Percentiles rank a stretch among this genome's conserved stretches.
Conservation (phyloP, 2,797 vertebrate genomes). For the Sardinella longiceps region DNA sequence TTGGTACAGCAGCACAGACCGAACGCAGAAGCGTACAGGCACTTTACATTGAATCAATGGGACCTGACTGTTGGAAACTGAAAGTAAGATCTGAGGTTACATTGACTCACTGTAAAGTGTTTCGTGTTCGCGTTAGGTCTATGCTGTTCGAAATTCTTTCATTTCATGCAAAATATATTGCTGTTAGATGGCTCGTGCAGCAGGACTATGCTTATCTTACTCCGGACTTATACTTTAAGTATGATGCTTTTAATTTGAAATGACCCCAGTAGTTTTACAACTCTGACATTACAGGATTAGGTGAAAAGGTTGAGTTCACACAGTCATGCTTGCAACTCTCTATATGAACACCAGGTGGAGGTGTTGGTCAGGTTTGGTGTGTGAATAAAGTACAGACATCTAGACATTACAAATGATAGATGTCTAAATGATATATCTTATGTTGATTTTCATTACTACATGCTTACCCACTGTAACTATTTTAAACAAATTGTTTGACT, state of each 20-base stretch:
- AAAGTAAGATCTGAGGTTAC: too few species aligned
- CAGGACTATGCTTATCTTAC: too few species aligned
- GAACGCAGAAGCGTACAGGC: too few species aligned
- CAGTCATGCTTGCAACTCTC: not conserved
- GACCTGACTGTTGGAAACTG: too few species aligned
- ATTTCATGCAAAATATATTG: too few species aligned
- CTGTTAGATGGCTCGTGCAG: too few species aligned
- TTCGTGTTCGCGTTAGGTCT: too few species aligned
- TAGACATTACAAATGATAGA: not conserved
- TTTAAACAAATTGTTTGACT: not conserved
- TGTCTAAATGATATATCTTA: not conserved
- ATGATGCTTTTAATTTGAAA: not conserved
- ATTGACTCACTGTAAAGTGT: too few species aligned
- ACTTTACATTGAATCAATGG: too few species aligned
- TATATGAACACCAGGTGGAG: not conserved
- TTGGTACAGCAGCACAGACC: too few species aligned
- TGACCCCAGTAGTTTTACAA: not conserved
- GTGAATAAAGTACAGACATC: not conserved
- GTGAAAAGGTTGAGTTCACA: not conserved
- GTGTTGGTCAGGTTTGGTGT: not conserved
- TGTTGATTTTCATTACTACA: not conserved
- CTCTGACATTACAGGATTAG: not conserved
- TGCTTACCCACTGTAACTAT: not conserved
- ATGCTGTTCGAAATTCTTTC: too few species aligned
- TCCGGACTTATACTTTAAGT: too few species aligned